phyloP scores from a whole-genome alignment of 2,888 invertebrate species.

The Aethes cnicana region DNA sequence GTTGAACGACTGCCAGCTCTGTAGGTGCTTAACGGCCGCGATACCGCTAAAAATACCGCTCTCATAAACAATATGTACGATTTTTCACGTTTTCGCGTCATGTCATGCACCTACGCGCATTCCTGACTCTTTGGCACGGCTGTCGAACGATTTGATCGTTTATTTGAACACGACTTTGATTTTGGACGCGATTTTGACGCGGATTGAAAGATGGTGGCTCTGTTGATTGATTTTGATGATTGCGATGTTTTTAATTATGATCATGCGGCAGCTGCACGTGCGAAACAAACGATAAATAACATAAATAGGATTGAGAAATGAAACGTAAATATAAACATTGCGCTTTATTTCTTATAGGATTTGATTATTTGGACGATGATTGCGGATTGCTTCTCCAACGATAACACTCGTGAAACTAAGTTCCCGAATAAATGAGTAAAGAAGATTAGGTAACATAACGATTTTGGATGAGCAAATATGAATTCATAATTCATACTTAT shows the following conservation, averaged over 20 bases:
- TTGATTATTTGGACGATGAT: too few species aligned
- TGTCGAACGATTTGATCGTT: conserved; percentile 26
- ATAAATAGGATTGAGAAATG: too few species aligned
- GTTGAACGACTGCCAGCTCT: conserved; percentile 73
- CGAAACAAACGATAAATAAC: neutral
- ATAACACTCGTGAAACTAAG: too few species aligned
- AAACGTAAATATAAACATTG: too few species aligned
- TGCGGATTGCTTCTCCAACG: too few species aligned
- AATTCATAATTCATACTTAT: too few species aligned
- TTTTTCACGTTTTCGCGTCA: conserved; percentile 47
- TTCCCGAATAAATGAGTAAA: too few species aligned
- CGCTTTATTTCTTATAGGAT: too few species aligned
- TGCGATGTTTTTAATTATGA: neutral
- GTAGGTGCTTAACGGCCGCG: conserved; percentile 74
- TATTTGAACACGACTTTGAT: conserved; percentile 5
- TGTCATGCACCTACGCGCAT: conserved; percentile 51
- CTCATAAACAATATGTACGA: conserved; percentile 76
- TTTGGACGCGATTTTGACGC: conserved; percentile 8
- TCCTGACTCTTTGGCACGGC: conserved; percentile 38
- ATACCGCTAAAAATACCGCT: conserved; percentile 74
- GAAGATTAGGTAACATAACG: too few species aligned
- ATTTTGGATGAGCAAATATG: too few species aligned
- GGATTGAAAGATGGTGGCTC: neutral
- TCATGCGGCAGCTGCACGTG: neutral
- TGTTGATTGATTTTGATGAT: neutral